These are phyloP conservation scores for Eupithecia tripunctaria DNA, from an alignment of 2,888 invertebrate genomes.

Conservation along the genomic window DNA sequence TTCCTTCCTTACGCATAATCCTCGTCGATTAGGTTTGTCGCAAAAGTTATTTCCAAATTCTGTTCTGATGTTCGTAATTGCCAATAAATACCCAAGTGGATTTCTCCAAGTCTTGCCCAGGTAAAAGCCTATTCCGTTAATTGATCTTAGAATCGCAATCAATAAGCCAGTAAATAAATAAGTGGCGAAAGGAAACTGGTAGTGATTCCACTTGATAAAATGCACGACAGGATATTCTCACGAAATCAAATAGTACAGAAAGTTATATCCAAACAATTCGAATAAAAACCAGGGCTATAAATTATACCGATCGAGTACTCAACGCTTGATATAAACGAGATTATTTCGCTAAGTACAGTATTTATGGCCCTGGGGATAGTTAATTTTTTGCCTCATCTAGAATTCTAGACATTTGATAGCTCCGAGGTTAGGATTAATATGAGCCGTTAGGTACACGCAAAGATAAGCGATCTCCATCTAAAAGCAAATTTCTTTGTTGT, in stretches of 20 bases:
- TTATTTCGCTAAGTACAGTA: conserved; percentile 45
- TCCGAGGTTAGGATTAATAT: conserved; percentile 27
- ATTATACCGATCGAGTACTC: conserved; percentile 45
- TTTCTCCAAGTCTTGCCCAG: background rate
- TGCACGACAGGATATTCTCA: conserved; percentile 35
- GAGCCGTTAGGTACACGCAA: conserved; percentile 32
- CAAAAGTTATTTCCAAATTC: background rate
- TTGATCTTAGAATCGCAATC: conserved; percentile 23
- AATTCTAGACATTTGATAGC: conserved; percentile 21
- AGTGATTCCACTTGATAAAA: conserved; percentile 29
- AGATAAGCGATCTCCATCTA: conserved; percentile 39
- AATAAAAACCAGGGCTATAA: conserved; percentile 40
- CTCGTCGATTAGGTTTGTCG: background rate
- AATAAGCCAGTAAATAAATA: conserved; percentile 28
- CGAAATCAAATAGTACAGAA: conserved; percentile 24
- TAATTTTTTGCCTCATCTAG: conserved; percentile 29
- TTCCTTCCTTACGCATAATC: background rate
- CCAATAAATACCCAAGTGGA: conserved; percentile 9
- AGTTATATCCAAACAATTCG: conserved; percentile 20
- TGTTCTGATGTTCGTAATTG: conserved; percentile 7
- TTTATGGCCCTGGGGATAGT: conserved; percentile 34
- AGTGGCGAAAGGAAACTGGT: conserved; percentile 21
- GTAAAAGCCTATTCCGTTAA: conserved; percentile 20
- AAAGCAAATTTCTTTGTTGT: conserved; percentile 46
- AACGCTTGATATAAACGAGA: conserved; percentile 42